A percentile compares a stretch with the other conserved stretches of the same genome.
These are phyloP conservation scores for Dolomedes plantarius DNA, from an alignment of 2,888 invertebrate genomes.

Conservation along the genomic window DNA sequence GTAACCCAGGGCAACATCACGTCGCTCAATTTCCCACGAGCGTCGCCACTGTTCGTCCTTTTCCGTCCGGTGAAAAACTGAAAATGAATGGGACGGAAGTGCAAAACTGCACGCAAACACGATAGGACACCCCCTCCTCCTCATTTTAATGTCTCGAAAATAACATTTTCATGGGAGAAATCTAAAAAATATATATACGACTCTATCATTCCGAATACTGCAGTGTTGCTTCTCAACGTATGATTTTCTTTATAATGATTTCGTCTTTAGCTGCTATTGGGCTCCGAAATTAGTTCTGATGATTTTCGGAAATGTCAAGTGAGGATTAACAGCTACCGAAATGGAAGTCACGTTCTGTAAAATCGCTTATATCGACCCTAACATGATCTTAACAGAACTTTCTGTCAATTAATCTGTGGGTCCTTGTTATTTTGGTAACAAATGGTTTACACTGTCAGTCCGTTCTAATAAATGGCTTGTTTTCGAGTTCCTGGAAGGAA, in stretches of 20 bases:
- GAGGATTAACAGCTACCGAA: not conserved
- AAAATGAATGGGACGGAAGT: constrained; percentile 47
- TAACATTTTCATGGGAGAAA: constrained; percentile 19
- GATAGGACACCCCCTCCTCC: constrained; percentile 5
- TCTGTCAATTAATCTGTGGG: not conserved
- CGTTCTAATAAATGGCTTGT: too few relatives aligned
- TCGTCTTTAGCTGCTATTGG: not conserved
- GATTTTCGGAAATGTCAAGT: constrained; percentile 3
- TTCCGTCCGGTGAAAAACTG: constrained; percentile 53
- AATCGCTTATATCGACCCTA: not conserved
- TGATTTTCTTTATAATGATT: not conserved
- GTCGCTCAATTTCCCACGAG: not conserved
- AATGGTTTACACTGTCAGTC: too few relatives aligned
- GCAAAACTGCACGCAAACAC: constrained; percentile 34
- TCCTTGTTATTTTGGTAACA: too few relatives aligned
- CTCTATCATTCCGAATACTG: not conserved
- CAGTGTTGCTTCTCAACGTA: not conserved
- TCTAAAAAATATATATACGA: constrained; percentile 26
- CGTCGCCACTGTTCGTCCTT: constrained; percentile 23
- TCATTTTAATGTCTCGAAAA: constrained; percentile 31
- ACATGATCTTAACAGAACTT: not conserved
- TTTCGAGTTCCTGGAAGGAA: too few relatives aligned
- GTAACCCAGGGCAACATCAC: constrained; percentile 55
- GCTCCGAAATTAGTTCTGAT: not conserved
- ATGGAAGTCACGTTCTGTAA: not conserved